Evolutionary conservation across 2,113 vertebrate genomes (phyloP), one percentile per base, ranked within the genome.

Genomic region (Caloenas nicobarica): DNA sequence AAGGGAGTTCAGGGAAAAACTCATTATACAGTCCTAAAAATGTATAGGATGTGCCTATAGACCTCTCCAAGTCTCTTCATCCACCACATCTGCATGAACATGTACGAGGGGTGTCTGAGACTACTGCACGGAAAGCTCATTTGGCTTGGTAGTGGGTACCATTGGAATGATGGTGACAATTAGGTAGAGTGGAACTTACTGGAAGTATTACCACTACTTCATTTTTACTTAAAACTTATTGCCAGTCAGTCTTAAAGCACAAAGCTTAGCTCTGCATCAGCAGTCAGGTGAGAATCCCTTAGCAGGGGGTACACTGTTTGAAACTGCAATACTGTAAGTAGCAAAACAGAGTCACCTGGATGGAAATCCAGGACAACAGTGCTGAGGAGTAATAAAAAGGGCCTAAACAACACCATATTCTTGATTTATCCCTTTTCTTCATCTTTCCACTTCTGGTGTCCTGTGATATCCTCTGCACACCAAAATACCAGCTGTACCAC

Each of bases 151-250:
- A 29, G 7, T 86, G 51, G 13, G 18, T 54, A 44, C 25, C 46
- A 51, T 51, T 9, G 10, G 31, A 34, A 38, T 0, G 0, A 44
- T 82, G 34, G 61, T 0, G 0, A 44, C 22, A 22, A 61, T 15
- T 44, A 10, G 62, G 24, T 74, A 38, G 17, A 34, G 34, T 24
- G 40, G n/a, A 70, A 21, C 9, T 60, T 56, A 80, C 44, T 51
- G 33, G 36, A 82, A 22, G 13, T 33, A 51, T 24, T 58, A 54
- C 4, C 10, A 7, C 24, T 34, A 8, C 3, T 57, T 71, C 10
- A 15, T 61, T 80, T 90, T 69, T 38, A 36, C 38, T 76, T 85
- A 70, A 64, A 92, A 60, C 7, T 64, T 82, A 50, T 61, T 56
- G 40, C 56, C 58, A 73, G 11, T 83, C 40, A 18, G 12, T 65